These are phyloP conservation scores for Mirounga angustirostris DNA, from an alignment of 2,113 vertebrate species.

Conservation along the genomic window DNA sequence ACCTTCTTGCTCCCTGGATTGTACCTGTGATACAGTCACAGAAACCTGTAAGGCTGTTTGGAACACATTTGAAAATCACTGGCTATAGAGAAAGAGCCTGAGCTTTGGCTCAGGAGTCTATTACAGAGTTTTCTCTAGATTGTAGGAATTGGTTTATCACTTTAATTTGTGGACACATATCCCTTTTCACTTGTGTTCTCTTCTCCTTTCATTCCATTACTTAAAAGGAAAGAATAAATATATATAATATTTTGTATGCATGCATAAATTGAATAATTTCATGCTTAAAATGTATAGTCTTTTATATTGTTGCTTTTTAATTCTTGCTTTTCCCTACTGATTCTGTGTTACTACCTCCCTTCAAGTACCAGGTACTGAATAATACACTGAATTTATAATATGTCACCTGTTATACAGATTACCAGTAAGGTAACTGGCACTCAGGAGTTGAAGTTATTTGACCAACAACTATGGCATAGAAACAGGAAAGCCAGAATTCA, in stretches of 20 bases:
- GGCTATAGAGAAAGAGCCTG: not conserved
- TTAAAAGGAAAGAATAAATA: not conserved
- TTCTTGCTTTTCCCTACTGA: not conserved
- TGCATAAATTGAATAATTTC: not conserved
- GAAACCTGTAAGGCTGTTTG: not conserved
- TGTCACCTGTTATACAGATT: not conserved
- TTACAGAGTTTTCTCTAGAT: conserved; percentile 8
- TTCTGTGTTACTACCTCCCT: not conserved
- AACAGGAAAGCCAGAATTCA: conserved; percentile 9
- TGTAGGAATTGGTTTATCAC: not conserved
- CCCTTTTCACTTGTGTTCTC: not conserved
- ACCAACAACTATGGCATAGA: not conserved
- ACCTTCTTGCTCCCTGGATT: not conserved
- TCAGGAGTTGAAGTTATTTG: not conserved
- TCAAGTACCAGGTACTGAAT: not conserved
- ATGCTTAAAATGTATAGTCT: not conserved
- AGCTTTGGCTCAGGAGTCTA: not conserved
- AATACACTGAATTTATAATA: not conserved
- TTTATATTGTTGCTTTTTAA: not conserved
- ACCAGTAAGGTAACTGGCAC: not conserved
- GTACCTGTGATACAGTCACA: not conserved
- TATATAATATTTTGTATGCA: not conserved
- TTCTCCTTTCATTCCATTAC: not conserved
- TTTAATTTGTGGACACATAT: not conserved
- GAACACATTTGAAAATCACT: not conserved